phyloP scores from a whole-genome alignment of 2,888 invertebrate species.

The Epinotia nisella region DNA sequence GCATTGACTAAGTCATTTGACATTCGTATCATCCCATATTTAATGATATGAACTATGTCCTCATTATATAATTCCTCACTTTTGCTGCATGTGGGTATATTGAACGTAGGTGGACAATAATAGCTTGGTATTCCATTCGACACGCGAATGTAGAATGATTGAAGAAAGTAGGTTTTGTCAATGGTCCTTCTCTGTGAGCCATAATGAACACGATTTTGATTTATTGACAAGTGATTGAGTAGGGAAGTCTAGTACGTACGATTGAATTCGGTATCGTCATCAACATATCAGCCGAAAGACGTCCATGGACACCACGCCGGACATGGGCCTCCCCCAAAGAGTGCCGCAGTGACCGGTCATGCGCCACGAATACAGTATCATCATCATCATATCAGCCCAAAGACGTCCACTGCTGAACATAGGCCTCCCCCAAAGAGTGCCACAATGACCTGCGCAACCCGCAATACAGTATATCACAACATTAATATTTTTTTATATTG shows the following conservation, averaged over 20 bases:
- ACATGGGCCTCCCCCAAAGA: no score
- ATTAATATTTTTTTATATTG: no score
- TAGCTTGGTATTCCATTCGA: constrained; percentile 26
- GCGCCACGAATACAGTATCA: no score
- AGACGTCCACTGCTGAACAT: no score
- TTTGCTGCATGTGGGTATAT: constrained; percentile 40
- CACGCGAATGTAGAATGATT: constrained; percentile 31
- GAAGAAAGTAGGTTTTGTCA: constrained; percentile 37
- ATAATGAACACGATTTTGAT: not conserved
- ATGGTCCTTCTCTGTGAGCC: constrained; percentile 5
- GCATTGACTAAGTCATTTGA: constrained; percentile 2
- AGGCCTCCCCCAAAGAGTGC: no score
- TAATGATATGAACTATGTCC: constrained; percentile 14
- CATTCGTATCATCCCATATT: not conserved
- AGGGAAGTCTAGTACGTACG: not conserved
- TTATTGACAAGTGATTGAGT: constrained; percentile 7
- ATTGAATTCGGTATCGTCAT: not conserved
- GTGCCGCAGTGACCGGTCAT: no score
- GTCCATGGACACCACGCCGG: no score
- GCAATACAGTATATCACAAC: no score
- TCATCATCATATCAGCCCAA: no score
- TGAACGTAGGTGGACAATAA: constrained; percentile 38
- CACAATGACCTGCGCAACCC: no score
- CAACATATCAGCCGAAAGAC: no score
- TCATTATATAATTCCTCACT: constrained; percentile 38